A percentile compares a stretch with the other conserved stretches of the same genome.
phyloP scores from a whole-genome alignment of 2,113 vertebrate genomes.

The Chaetorhynchus papuensis region DNA sequence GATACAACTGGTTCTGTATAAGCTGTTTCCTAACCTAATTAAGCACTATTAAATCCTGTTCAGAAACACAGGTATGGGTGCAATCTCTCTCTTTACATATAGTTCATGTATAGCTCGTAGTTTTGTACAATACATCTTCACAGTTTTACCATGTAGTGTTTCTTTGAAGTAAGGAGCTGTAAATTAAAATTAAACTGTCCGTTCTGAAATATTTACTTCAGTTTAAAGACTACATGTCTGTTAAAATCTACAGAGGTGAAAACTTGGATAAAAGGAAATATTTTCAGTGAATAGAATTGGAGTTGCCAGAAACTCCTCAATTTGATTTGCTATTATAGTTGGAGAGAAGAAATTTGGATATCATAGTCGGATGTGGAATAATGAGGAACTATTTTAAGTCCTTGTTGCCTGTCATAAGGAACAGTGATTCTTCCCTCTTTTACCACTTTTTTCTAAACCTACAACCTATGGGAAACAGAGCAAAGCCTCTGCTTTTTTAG shows the following conservation, averaged over 20 bases:
- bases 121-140: neutral
- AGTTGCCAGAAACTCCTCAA: neutral
- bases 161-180: neutral
- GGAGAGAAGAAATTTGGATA: neutral
- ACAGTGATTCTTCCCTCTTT: neutral
- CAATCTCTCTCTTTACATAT: neutral
- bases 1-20: neutral
- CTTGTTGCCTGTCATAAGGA: neutral
- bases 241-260: neutral
- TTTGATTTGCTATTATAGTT: neutral
- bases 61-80: neutral
- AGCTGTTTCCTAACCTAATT: neutral
- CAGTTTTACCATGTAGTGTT: neutral
- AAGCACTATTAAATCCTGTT: neutral
- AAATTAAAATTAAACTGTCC: neutral
- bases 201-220: neutral
- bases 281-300: neutral
- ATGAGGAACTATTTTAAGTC: neutral
- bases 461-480: slow-evolving; percentile 49
- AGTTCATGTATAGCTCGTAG: neutral
- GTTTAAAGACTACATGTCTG: neutral
- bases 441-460: neutral
- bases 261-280: neutral
- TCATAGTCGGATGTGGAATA: neutral
- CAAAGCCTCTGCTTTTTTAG: slow-evolving; percentile 52